Percentiles rank a stretch among this genome's conserved stretches.
Conservation (phyloP, 2,888 invertebrate species). For the Harmothoe impar region DNA sequence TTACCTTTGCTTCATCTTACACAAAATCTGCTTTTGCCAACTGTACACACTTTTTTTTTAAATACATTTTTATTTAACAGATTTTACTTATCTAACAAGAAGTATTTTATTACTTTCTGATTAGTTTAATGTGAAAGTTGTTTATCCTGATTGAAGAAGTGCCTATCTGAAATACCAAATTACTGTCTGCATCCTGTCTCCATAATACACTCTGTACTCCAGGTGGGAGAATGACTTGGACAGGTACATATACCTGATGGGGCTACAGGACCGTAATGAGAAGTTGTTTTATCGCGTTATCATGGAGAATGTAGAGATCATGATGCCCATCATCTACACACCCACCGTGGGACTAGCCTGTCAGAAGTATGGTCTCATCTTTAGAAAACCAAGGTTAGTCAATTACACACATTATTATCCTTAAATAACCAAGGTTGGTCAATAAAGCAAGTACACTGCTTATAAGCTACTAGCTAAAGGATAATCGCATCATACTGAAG, state of each 20-base stretch:
- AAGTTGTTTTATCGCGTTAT: constrained; percentile 96
- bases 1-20: background rate
- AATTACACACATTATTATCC: background rate
- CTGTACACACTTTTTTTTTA: too few species aligned
- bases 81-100: too few species aligned
- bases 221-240: constrained; percentile 88
- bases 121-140: too few species aligned
- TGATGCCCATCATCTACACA: constrained; percentile 99
- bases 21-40: too few species aligned
- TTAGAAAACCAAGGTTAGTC: constrained; percentile 90
- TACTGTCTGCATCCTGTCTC: too few species aligned
- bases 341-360: constrained; percentile 99
- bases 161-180: too few species aligned
- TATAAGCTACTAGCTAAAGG: background rate
- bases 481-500: too few species aligned
- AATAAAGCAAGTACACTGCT: background rate
- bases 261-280: constrained; percentile 94
- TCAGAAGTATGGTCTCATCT: constrained; percentile 96
- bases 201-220: background rate
- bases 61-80: too few species aligned
- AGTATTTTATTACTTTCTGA: too few species aligned
- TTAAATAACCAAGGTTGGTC: background rate
- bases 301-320: constrained; percentile 92
- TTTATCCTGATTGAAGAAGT: too few species aligned
- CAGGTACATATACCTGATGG: constrained; percentile 81